Percentiles rank a stretch among this genome's conserved stretches.
phyloP scores from a whole-genome alignment of 2,113 vertebrate genomes.

The Mormyrus iriodes region DNA sequence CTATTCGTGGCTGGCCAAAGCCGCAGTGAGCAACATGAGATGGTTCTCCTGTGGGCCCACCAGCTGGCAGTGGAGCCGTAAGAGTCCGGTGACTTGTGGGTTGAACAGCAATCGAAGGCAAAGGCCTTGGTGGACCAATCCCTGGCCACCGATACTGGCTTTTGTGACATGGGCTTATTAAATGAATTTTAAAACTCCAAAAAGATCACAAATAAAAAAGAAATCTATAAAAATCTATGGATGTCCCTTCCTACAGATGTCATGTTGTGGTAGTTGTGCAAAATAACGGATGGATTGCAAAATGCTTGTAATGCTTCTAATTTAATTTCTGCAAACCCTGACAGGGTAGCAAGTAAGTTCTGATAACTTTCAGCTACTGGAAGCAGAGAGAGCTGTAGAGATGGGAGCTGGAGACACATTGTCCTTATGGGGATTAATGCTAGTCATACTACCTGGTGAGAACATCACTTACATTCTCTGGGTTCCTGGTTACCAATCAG shows the following conservation, averaged over 20 bases:
- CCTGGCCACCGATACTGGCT: background rate
- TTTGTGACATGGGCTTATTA: background rate
- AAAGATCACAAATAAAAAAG: background rate
- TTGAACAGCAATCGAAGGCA: background rate
- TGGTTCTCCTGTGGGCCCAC: background rate
- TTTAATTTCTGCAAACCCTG: background rate
- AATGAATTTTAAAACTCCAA: background rate
- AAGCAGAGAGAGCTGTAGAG: background rate
- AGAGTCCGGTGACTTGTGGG: background rate
- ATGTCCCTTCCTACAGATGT: background rate
- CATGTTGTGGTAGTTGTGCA: background rate
- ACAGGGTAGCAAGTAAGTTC: background rate
- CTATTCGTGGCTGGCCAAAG: background rate
- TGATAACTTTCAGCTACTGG: background rate
- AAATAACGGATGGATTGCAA: background rate
- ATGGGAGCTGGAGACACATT: background rate
- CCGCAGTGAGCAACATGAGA: background rate
- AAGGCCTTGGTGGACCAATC: background rate
- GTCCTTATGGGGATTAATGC: background rate
- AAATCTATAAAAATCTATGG: background rate
- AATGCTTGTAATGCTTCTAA: background rate
- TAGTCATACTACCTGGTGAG: constrained; percentile 7
- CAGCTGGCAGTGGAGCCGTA: background rate
- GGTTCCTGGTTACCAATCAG: background rate
- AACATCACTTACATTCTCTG: background rate